Conservation (phyloP, 2,888 invertebrate species). For the Trisateles emortualis region DNA sequence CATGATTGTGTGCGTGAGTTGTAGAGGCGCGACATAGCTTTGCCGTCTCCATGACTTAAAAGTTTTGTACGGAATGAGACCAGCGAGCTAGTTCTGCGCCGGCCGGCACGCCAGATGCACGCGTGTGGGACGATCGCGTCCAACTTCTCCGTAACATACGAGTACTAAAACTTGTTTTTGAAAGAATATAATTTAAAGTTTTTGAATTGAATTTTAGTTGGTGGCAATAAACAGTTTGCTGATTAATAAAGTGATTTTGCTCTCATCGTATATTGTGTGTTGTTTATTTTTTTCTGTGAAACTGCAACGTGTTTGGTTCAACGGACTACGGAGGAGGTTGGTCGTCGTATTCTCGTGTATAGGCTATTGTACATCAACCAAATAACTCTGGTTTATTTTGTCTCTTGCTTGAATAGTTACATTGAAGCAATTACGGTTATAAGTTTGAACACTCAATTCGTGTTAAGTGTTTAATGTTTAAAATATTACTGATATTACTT, state of each 20-base stretch:
- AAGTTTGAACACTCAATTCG: background rate
- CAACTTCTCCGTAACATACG: slow-evolving; percentile 81
- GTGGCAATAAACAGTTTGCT: slow-evolving; percentile 52
- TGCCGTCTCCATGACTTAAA: slow-evolving; percentile 87
- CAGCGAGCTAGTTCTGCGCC: slow-evolving; percentile 82
- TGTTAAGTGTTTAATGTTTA: background rate
- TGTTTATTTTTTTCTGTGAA: slow-evolving; percentile 81
- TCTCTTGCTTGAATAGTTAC: slow-evolving; percentile 32
- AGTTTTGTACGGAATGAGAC: slow-evolving; percentile 83
- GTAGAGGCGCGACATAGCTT: slow-evolving; percentile 87
- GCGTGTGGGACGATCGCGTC: slow-evolving; percentile 63
- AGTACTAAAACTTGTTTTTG: slow-evolving; percentile 72
- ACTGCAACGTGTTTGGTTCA: slow-evolving; percentile 86
- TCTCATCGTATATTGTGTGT: slow-evolving; percentile 61
- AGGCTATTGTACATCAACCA: slow-evolving; percentile 74
- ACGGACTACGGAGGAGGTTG: slow-evolving; percentile 85
- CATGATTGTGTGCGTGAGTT: slow-evolving; percentile 79
- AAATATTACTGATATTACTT: background rate
- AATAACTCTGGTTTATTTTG: slow-evolving; percentile 71
- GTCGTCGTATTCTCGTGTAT: slow-evolving; percentile 76
- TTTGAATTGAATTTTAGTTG: slow-evolving; percentile 40
- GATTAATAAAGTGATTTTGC: slow-evolving; percentile 67
- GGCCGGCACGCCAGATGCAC: slow-evolving; percentile 77
- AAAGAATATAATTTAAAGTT: slow-evolving; percentile 56
- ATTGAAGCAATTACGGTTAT: background rate